A percentile compares a stretch with the other conserved stretches of the same genome.
These are phyloP conservation scores for Aspidapion aeneum DNA, from an alignment of 2,888 invertebrate species.

Conservation along the genomic window DNA sequence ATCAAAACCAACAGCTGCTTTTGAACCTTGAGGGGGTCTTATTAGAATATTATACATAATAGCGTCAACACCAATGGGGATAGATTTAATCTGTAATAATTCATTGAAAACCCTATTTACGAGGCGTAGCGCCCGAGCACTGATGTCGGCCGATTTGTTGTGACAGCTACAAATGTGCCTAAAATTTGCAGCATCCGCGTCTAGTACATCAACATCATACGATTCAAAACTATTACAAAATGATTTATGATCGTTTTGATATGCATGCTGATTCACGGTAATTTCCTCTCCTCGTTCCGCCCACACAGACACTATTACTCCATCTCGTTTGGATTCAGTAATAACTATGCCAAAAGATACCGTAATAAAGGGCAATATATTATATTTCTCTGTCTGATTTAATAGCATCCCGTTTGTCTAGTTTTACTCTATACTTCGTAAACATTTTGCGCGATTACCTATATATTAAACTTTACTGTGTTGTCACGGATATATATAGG, in stretches of 20 bases:
- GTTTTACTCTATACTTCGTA: no score
- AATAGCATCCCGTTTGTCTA: no score
- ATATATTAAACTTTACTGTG: no score
- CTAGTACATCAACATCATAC: conserved; percentile 10
- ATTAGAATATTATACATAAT: conserved; percentile 39
- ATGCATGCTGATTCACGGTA: neutral
- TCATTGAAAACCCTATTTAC: conserved; percentile 30
- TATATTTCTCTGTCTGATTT: no score
- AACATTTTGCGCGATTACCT: no score
- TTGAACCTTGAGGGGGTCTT: conserved; percentile 35
- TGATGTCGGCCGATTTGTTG: conserved; percentile 20
- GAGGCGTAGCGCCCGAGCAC: no score
- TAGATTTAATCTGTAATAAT: conserved; percentile 40
- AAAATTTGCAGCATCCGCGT: conserved; percentile 21
- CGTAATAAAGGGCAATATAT: no score
- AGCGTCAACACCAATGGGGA: conserved; percentile 38
- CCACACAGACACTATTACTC: no score
- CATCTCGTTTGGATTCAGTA: no score
- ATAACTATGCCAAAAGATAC: no score
- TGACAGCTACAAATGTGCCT: conserved; percentile 25
- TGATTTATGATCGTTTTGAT: neutral
- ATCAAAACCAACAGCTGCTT: conserved; percentile 7
- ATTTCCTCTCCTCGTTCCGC: no score
- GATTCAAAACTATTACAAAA: neutral
- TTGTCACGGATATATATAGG: no score